Percentiles rank a stretch among this genome's conserved stretches.
Evolutionary conservation across 2,113 vertebrate genomes (phyloP).

Genomic region (Pitta sordida): DNA sequence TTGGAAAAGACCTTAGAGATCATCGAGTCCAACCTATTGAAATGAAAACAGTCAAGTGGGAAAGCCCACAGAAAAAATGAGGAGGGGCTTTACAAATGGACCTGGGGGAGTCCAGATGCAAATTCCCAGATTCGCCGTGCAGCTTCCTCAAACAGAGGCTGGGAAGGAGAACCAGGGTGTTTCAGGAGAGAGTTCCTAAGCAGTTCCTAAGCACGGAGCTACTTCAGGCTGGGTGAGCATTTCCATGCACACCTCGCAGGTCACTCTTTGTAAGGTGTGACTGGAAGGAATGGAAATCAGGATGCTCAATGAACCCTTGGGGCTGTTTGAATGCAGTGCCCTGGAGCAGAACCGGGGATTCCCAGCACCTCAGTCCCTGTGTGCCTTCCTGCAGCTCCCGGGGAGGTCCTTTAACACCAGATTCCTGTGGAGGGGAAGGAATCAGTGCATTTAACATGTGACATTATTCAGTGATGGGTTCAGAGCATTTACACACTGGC

Average conservation of each 20-base stretch:
- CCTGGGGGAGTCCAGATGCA: background rate
- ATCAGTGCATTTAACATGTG: background rate
- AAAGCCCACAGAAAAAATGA: background rate
- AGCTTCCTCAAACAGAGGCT: background rate
- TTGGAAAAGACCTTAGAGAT: no score
- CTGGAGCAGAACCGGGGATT: background rate
- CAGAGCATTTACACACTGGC: background rate
- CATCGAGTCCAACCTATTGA: no score
- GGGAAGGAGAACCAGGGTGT: background rate
- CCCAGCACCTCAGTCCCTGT: background rate
- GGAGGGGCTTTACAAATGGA: background rate
- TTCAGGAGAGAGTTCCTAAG: background rate
- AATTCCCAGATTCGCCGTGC: background rate
- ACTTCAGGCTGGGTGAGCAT: background rate
- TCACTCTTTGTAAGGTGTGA: background rate
- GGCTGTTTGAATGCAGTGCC: accelerated
- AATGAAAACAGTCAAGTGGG: background rate
- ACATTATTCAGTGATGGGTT: background rate
- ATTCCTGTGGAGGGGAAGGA: background rate
- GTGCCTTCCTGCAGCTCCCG: background rate
- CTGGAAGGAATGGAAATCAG: background rate
- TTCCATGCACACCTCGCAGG: background rate
- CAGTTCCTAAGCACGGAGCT: no score
- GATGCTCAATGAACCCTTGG: background rate
- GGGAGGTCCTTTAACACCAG: background rate